Base-by-base conservation (phyloP, 2,113 vertebrate genomes). In the Tragulus kanchil region DNA sequence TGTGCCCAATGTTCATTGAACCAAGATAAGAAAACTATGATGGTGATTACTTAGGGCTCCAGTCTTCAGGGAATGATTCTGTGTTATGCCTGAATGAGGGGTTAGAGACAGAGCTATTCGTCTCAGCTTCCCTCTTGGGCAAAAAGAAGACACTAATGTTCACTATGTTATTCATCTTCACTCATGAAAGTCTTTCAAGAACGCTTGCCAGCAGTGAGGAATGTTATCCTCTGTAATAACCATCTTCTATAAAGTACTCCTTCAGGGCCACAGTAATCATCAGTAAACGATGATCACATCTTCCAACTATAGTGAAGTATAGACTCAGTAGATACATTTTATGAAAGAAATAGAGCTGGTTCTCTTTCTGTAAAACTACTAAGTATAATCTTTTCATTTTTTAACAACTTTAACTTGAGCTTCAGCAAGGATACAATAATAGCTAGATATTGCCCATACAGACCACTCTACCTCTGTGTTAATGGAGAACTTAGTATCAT, bases 281-380 rank as follows among this genome's bases (percentile, higher is more conserved):
- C 48, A 85, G 28, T 82, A 93, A 97, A 64, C 78, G 8, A 93
- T 71, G 67, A 85, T n/a, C 28, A 64, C 88, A 6, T 93, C 83
- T 88, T 91, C 50, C 42, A 96, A 42, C 1, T 77, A 6, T 9
- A 95, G 36, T 61, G 4, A 67, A 5, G 10, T 25, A 85, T 8
- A 93, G 73, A 90, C 0, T 25, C 23, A 81, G 56, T 61, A 81
- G 21, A 42, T n/a, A 89, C 42, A 23, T 89, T 93, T 85, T 90
- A 16, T 89, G 15, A 62, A 62, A 93, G 23, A 77, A 67, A 36
- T 81, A 9, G 16, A 71, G 12, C 11, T 52, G 7, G 10, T 78
- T 93, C 5, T 83, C 54, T 82, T 6, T 85, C 21, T 75, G 7
- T 85, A 85, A 89, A 93, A 69, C 52, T n/a, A 71, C 62, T 86